Evolutionary conservation across 1,140 invertebrate genomes (phyloP).

Genomic region (Drosophila hydei): DNA sequence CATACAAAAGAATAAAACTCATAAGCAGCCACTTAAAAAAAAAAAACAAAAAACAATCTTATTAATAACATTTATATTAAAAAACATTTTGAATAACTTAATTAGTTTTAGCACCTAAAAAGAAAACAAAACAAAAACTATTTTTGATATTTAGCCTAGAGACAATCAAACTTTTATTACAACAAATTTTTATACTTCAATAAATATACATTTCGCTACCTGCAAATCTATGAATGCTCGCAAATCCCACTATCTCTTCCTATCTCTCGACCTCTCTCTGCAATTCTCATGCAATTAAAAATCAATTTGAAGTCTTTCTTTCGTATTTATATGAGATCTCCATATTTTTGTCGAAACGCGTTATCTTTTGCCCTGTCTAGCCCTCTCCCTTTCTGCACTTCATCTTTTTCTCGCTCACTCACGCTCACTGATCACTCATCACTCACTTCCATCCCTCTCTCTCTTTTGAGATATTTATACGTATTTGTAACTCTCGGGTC

Average conservation of each 20-base stretch:
- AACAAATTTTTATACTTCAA: constrained; percentile 70
- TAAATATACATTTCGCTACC: constrained; percentile 69
- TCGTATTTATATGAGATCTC: not conserved
- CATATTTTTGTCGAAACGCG: constrained; percentile 8
- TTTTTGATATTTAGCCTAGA: constrained; percentile 45
- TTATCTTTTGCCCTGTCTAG: not conserved
- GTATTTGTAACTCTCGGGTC: constrained; percentile 68
- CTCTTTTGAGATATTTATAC: constrained; percentile 37
- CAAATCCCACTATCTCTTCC: constrained; percentile 27
- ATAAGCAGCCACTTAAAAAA: constrained; percentile 61
- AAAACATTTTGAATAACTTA: constrained; percentile 54
- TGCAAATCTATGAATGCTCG: constrained; percentile 50
- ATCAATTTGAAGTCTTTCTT: constrained; percentile 1
- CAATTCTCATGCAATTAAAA: not conserved
- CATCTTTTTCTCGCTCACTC: not conserved
- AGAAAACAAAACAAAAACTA: too few species aligned
- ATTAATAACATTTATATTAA: constrained; percentile 30
- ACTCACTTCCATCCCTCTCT: constrained; percentile 11
- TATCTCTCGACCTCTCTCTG: constrained; percentile 12
- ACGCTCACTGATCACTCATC: not conserved
- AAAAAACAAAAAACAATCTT: constrained; percentile 28
- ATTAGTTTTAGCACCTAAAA: constrained; percentile 68
- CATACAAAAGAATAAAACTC: constrained; percentile 36
- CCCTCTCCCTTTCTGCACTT: not conserved
- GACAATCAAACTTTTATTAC: constrained; percentile 56